Conservation (phyloP, 2,113 vertebrate species). For the Cyphomyrus discorhynchus region DNA sequence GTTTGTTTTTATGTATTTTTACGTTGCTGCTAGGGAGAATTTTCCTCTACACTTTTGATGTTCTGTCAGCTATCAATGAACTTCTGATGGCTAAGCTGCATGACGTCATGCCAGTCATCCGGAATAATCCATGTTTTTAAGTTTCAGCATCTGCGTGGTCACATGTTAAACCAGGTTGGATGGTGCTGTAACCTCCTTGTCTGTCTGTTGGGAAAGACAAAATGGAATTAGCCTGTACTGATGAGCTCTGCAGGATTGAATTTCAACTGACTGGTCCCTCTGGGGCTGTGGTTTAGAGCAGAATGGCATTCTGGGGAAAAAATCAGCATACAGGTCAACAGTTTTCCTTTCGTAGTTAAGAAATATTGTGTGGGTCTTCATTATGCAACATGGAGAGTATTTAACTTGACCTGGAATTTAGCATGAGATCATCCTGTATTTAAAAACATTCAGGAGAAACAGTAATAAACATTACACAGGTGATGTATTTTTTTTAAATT, state of each 20-base stretch:
- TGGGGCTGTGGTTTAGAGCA: background rate
- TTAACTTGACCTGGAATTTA: background rate
- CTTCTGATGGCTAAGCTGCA: background rate
- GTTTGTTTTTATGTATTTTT: conserved; percentile 12
- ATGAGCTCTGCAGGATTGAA: background rate
- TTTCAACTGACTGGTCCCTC: background rate
- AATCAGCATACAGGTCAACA: background rate
- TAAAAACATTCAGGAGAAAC: background rate
- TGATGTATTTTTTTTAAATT: background rate
- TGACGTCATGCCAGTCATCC: background rate
- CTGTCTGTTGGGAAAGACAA: background rate
- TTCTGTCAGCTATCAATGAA: background rate
- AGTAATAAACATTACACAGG: background rate
- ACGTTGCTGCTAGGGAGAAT: background rate
- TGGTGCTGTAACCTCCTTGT: background rate
- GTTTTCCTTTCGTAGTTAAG: background rate
- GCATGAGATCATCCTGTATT: background rate
- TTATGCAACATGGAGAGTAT: background rate
- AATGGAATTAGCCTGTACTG: background rate
- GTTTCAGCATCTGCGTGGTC: background rate
- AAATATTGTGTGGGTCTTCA: background rate
- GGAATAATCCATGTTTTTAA: background rate
- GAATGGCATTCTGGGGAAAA: background rate
- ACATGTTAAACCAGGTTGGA: background rate
- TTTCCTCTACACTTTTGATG: background rate